Conservation (phyloP, 2,888 invertebrate genomes). For the Mesochorus sp. region DNA sequence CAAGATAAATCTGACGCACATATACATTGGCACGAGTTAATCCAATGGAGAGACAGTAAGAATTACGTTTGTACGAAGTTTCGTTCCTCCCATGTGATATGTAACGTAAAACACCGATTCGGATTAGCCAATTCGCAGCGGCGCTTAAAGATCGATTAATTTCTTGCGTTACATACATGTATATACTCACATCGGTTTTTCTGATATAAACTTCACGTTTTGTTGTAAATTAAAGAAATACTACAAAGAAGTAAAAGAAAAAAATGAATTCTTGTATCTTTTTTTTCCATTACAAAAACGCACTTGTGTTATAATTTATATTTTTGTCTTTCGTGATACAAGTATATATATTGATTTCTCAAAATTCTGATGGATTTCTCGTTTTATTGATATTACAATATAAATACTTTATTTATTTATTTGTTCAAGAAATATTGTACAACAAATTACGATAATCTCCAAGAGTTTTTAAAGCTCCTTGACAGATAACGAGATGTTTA, state of each 20-base stretch:
- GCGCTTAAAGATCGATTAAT: constrained; percentile 28
- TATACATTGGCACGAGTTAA: background rate
- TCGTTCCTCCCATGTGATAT: background rate
- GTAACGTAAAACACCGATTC: background rate
- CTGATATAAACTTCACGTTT: background rate
- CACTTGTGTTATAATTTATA: background rate
- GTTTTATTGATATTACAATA: constrained; percentile 23
- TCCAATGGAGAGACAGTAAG: background rate
- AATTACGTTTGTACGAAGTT: constrained; percentile 8
- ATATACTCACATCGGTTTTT: too few species aligned
- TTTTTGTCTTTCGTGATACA: background rate
- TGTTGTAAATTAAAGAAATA: background rate
- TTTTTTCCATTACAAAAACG: background rate
- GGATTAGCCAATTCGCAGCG: constrained; percentile 2
- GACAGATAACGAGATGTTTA: constrained; percentile 60
- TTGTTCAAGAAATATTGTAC: constrained; percentile 42
- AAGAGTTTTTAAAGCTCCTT: constrained; percentile 48
- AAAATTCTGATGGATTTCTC: constrained; percentile 18
- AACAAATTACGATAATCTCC: constrained; percentile 58
- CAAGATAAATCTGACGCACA: constrained; percentile 1
- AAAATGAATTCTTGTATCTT: background rate
- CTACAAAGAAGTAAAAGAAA: background rate
- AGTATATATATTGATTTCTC: background rate
- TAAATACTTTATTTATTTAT: constrained; percentile 37
- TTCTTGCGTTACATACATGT: background rate